These are phyloP conservation scores for Cuculus canorus DNA, from an alignment of 2,797 vertebrate genomes.

Conservation along the genomic window DNA sequence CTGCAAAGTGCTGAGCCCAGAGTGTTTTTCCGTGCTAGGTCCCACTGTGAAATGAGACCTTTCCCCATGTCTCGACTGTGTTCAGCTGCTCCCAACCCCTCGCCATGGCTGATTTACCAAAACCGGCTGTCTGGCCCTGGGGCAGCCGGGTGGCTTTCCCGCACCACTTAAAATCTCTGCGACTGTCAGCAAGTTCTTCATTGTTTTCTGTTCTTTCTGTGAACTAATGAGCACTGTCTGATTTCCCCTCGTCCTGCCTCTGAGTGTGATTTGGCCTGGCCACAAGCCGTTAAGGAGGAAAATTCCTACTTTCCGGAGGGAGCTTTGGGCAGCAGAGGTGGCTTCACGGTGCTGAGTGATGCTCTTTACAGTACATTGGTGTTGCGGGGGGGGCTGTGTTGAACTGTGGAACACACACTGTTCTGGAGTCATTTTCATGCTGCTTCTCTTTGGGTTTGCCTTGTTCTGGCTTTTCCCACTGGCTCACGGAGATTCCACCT, in stretches of 20 bases:
- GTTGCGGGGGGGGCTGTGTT: too few relatives aligned
- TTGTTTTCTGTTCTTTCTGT: constrained; percentile 32
- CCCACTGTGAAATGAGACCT: not conserved
- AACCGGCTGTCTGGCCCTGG: not conserved
- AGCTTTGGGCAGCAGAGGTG: not conserved
- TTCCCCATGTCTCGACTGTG: not conserved
- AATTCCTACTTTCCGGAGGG: not conserved
- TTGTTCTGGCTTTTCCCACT: not conserved
- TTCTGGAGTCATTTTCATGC: not conserved
- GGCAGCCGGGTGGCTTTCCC: not conserved
- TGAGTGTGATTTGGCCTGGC: not conserved
- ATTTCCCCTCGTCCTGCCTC: too few relatives aligned
- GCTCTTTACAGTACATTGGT: not conserved
- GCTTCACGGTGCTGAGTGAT: not conserved
- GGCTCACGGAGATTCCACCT: accelerated
- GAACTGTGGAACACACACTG: too few relatives aligned
- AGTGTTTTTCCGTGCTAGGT: not conserved
- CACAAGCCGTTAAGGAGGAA: not conserved
- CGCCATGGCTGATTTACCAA: not conserved
- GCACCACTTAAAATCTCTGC: not conserved
- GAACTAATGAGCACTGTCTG: not conserved
- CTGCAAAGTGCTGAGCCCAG: not conserved
- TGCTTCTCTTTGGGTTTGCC: not conserved
- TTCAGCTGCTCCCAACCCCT: not conserved
- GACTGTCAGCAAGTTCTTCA: not conserved